phyloP scores from a whole-genome alignment of 2,113 vertebrate species.

The Corythoichthys haematopterus region DNA sequence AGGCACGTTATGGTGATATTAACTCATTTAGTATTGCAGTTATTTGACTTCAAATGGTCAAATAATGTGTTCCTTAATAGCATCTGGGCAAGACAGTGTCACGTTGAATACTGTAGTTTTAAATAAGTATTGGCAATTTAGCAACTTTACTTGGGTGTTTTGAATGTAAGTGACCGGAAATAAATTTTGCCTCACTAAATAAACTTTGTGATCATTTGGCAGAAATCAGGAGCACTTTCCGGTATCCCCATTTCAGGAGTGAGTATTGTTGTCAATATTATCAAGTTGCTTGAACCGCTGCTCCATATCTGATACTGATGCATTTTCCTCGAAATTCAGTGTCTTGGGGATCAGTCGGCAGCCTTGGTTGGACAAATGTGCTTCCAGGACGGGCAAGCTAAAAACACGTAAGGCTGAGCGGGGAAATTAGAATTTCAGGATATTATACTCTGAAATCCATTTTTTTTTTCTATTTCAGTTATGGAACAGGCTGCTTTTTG shows the following conservation, averaged over 20 bases:
- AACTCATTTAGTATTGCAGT: conserved; percentile 1
- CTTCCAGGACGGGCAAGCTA: conserved; percentile 87
- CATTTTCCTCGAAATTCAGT: conserved; percentile 25
- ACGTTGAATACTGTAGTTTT: neutral
- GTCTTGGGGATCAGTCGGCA: conserved; percentile 83
- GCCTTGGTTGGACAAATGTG: conserved; percentile 95
- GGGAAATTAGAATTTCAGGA: no score
- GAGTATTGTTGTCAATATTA: conserved; percentile 49
- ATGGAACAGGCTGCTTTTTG: conserved; percentile 93
- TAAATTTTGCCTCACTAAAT: neutral
- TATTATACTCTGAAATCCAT: neutral
- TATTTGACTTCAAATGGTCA: conserved; percentile 49
- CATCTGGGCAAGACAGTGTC: neutral
- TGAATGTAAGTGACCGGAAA: neutral
- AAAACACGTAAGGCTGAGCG: conserved; percentile 82
- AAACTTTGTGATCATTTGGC: conserved; percentile 13
- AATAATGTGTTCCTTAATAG: conserved; percentile 25
- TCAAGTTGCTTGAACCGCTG: neutral
- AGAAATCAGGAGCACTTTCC: conserved; percentile 87
- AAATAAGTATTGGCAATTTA: neutral
- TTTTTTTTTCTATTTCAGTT: conserved; percentile 63
- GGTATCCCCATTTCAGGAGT: conserved; percentile 94
- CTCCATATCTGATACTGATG: neutral
- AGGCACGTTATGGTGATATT: neutral
- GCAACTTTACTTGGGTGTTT: neutral